Conservation (phyloP, 2,113 vertebrate genomes). For the Phylloscopus whistleri region DNA sequence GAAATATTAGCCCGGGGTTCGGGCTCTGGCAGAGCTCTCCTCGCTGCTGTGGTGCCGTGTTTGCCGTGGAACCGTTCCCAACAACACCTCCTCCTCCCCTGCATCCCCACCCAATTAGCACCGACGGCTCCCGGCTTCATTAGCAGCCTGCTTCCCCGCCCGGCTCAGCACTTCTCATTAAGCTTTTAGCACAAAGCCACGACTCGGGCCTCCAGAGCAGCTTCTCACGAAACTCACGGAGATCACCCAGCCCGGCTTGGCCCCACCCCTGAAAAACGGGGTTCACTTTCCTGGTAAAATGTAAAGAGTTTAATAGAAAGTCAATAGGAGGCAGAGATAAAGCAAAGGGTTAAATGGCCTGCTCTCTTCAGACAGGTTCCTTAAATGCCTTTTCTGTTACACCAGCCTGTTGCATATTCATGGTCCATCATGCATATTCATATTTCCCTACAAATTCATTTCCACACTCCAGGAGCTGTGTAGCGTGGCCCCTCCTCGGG, state of each 20-base stretch:
- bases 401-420: too few species aligned
- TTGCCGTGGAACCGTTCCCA: accelerated
- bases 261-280: too few species aligned
- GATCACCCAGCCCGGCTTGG: accelerated
- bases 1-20: accelerated
- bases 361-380: too few species aligned
- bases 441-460: too few species aligned
- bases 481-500: too few species aligned
- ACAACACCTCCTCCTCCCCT: not conserved
- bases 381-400: too few species aligned
- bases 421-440: too few species aligned
- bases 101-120: not conserved
- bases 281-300: too few species aligned
- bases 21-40: not conserved
- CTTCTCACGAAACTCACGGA: accelerated
- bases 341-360: too few species aligned
- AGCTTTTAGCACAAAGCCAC: not conserved
- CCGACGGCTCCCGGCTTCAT: not conserved
- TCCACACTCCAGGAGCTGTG: too few species aligned
- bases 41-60: accelerated
- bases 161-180: not conserved
- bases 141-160: not conserved
- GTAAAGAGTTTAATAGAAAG: too few species aligned
- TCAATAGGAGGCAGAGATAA: too few species aligned
- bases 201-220: accelerated